Conservation (phyloP, 2,797 vertebrate species). For the Sphenodon punctatus region DNA sequence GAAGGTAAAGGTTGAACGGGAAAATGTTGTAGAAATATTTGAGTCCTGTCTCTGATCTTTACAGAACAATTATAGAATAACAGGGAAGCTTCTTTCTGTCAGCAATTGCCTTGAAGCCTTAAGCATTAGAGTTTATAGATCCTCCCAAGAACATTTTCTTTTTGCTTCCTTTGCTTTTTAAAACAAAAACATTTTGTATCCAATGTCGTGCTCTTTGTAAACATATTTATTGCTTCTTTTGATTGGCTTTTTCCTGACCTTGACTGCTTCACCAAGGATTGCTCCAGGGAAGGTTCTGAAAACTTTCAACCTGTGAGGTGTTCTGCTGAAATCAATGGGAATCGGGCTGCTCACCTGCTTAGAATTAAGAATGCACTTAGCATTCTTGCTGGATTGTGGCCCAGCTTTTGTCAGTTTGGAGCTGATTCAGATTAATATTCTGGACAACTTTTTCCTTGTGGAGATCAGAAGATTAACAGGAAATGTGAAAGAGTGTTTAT, state of each 20-base stretch:
- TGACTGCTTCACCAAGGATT: neutral
- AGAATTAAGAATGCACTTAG: too few relatives aligned
- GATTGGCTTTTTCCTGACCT: neutral
- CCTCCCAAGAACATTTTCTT: too few relatives aligned
- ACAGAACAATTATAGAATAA: neutral
- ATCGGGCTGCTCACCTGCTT: too few relatives aligned
- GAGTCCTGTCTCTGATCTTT: neutral
- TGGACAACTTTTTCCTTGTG: rapidly evolving
- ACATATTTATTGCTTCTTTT: neutral
- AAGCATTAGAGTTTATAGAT: neutral
- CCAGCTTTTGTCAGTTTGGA: too few relatives aligned
- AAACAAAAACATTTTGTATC: neutral
- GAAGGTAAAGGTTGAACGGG: neutral
- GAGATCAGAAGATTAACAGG: neutral
- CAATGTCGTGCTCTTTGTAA: neutral
- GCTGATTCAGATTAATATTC: too few relatives aligned
- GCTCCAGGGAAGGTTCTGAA: too few relatives aligned
- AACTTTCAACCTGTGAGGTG: too few relatives aligned
- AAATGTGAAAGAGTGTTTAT: too few relatives aligned
- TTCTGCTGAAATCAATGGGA: too few relatives aligned
- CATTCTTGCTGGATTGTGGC: too few relatives aligned
- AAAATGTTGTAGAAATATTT: neutral
- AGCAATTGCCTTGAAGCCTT: neutral
- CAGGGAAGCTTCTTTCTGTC: neutral
- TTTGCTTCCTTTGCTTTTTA: neutral